phyloP scores from a whole-genome alignment of 2,113 vertebrate genomes.

The Spea bombifrons region DNA sequence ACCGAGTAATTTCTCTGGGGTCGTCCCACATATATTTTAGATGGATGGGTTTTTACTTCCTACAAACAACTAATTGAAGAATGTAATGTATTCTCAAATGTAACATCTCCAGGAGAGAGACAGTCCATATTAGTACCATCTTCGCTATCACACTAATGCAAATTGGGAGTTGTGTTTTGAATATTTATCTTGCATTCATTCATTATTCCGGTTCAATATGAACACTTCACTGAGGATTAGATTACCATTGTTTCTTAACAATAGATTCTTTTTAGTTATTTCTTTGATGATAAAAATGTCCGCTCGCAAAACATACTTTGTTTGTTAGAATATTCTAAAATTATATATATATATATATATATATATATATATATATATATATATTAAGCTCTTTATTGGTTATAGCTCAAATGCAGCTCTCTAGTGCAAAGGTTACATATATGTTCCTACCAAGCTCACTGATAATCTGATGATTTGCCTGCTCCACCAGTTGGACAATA shows the following conservation, averaged over 20 bases:
- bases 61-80: conserved; percentile 47
- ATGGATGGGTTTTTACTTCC: conserved; percentile 38
- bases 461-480: too few species aligned
- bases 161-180: conserved; percentile 37
- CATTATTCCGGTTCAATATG: conserved; percentile 22
- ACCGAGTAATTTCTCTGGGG: conserved; percentile 6
- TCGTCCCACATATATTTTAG: conserved; percentile 28
- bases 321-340: too few species aligned
- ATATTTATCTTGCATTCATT: conserved; percentile 38
- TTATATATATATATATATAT: too few species aligned
- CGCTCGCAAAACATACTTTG: too few species aligned
- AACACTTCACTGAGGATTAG: conserved; percentile 28
- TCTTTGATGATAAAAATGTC: too few species aligned
- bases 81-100: conserved; percentile 45
- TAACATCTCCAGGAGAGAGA: conserved; percentile 37
- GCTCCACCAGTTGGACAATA: too few species aligned
- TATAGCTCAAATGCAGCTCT: too few species aligned
- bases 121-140: conserved; percentile 19
- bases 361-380: too few species aligned
- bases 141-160: conserved; percentile 42
- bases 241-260: conserved; percentile 36
- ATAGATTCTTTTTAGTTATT: conserved; percentile 18
- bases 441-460: too few species aligned
- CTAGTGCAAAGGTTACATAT: too few species aligned
- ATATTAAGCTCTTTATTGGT: too few species aligned